Evolutionary conservation across 2,113 vertebrate genomes (phyloP).

Genomic region (Motacilla alba): DNA sequence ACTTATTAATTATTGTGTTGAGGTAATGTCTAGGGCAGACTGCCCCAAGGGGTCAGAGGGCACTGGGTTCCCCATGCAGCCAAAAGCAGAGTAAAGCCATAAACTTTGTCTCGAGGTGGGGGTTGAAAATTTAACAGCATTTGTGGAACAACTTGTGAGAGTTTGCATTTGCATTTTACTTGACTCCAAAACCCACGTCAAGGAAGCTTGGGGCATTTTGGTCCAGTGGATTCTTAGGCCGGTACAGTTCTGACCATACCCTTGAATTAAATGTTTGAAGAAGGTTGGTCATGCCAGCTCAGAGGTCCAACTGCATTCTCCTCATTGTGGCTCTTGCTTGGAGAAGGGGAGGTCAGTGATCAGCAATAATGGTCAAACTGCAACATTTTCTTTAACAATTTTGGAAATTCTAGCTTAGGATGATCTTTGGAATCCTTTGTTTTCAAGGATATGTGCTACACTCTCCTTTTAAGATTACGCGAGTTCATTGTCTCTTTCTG

Average conservation of each 20-base stretch:
- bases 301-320: neutral
- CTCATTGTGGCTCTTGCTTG: neutral
- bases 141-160: neutral
- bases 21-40: neutral
- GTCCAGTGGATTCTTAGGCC: neutral
- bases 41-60: neutral
- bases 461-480: neutral
- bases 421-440: neutral
- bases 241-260: neutral
- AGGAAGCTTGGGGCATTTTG: neutral
- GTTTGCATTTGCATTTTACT: neutral
- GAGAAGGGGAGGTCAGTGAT: neutral
- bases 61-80: neutral
- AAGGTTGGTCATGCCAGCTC: neutral
- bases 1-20: constrained; percentile 41
- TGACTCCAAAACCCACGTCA: neutral
- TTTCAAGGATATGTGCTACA: neutral
- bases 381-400: neutral
- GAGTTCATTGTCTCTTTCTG: constrained; percentile 35
- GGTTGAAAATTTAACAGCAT: neutral
- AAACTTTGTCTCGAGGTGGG: neutral
- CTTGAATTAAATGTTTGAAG: neutral
- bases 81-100: neutral
- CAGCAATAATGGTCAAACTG: neutral
- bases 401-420: neutral